phyloP scores from a whole-genome alignment of 2,113 vertebrate species.

The Rhinolophus ferrumequinum region DNA sequence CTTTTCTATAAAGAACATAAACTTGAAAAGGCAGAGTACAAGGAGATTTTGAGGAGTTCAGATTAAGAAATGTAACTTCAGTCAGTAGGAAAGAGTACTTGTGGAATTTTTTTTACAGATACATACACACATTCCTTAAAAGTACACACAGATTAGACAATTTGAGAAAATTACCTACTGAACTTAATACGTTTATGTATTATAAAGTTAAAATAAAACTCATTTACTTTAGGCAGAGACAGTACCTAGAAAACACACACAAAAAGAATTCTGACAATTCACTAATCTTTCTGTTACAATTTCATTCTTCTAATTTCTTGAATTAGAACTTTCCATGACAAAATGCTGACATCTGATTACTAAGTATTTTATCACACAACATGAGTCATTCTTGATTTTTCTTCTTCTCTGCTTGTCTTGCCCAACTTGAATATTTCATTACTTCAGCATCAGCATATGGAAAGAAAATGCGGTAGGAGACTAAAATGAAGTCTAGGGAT shows the following conservation, averaged over 20 bases:
- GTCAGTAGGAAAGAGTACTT: not conserved
- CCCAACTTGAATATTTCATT: slow-evolving; percentile 39
- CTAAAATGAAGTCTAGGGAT: not conserved
- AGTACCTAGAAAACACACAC: not conserved
- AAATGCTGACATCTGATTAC: slow-evolving; percentile 44
- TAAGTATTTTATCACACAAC: slow-evolving; percentile 40
- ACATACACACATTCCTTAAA: not conserved
- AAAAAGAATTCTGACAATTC: slow-evolving; percentile 4
- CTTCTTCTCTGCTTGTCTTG: not conserved
- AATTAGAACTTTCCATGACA: slow-evolving; percentile 24
- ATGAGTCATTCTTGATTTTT: slow-evolving; percentile 49
- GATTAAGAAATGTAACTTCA: slow-evolving; percentile 37
- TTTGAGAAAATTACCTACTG: not conserved
- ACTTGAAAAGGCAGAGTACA: not conserved
- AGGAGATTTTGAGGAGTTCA: not conserved
- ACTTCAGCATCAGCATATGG: slow-evolving; percentile 23
- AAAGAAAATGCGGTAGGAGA: not conserved
- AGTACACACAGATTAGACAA: slow-evolving; percentile 18
- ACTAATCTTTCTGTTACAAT: slow-evolving; percentile 43
- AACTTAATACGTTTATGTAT: slow-evolving; percentile 30
- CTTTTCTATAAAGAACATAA: slow-evolving; percentile 22
- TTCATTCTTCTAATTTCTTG: slow-evolving; percentile 41
- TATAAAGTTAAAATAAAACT: slow-evolving; percentile 61
- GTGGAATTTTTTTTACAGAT: not conserved
- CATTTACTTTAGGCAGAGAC: not conserved